Evolutionary conservation across 1,140 invertebrate genomes (phyloP), one percentile per base, ranked within the genome.

Genomic region (Zaprionus nigranus): DNA sequence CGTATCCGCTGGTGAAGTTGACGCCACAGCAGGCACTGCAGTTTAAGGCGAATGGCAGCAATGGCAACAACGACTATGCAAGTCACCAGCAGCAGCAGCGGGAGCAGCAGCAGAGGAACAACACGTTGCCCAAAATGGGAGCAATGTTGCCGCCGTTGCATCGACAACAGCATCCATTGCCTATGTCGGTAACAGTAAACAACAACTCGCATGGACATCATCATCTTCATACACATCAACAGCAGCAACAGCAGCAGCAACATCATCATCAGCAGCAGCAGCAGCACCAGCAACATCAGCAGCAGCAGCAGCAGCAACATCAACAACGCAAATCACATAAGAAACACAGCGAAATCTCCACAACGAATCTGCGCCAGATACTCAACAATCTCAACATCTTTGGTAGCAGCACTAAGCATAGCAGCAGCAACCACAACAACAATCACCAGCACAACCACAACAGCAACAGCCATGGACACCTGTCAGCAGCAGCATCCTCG

Each of bases 351-450:
- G 92, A 92, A 81, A 85, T 88, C 22, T 92, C 91, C 6, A 93
- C 95, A 15, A 93, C 95, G 1, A 96, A 96, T 86, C 94, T 97
- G 11, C 93, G 96, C 58, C 95, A 96, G 75, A 96, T 97, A 84
- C 92, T 97, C 69, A 96, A 95, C 83, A 97, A 97, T 90, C 93
- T 97, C 20, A 97, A 97, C 92, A 97, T 97, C 90, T 97, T 97
- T 20, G 82, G 91, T 40, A 92, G 91, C 92, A 94, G 96, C 94
- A 93, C 94, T 93, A 91, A 91, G 66, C 80, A 87, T 64, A 72
- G 43, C 57, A 68, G 68, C 65, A 65, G n/a, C 69, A 78, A 58
- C 72, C 51, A 56, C 78, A 63, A 54, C 53, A 62, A 1, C 86
- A 75, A n/a, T 57, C 56, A 43, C 30, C 46, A 56, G 17, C 56